phyloP scores from a whole-genome alignment of 2,888 invertebrate genomes.

The Laothoe populi region DNA sequence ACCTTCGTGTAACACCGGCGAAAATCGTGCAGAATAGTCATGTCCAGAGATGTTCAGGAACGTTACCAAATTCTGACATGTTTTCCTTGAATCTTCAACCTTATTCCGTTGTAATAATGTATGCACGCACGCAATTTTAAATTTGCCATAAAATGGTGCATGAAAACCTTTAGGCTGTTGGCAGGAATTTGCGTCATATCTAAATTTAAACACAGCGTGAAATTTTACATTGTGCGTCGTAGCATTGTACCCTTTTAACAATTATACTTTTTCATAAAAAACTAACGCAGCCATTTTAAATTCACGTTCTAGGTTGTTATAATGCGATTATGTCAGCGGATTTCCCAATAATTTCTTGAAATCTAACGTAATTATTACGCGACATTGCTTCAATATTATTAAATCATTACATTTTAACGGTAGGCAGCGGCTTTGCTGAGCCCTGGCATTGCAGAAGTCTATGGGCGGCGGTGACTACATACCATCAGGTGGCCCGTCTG shows the following conservation, averaged over 20 bases:
- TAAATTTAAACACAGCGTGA: conserved; percentile 23
- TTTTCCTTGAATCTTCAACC: conserved; percentile 30
- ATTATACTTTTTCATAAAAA: no score
- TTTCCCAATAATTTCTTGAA: no score
- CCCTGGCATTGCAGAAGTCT: no score
- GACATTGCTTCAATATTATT: no score
- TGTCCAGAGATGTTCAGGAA: conserved; percentile 32
- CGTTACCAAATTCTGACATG: background rate
- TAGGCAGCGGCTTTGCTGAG: no score
- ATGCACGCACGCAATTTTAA: background rate
- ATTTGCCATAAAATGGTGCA: conserved; percentile 39
- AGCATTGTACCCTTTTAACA: background rate
- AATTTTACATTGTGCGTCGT: conserved; percentile 29
- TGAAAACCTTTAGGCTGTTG: conserved; percentile 36
- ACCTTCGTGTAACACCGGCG: conserved; percentile 48
- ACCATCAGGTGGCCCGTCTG: no score
- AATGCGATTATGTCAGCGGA: no score
- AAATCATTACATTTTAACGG: no score
- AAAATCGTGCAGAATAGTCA: conserved; percentile 48
- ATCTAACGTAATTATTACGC: no score
- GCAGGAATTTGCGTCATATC: conserved; percentile 43
- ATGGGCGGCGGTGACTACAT: no score
- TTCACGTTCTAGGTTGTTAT: no score
- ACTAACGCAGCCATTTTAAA: no score
- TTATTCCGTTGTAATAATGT: conserved; percentile 15